Evolutionary conservation across 1,140 invertebrate genomes (phyloP).

Genomic region (Zaprionus kolodkinae): DNA sequence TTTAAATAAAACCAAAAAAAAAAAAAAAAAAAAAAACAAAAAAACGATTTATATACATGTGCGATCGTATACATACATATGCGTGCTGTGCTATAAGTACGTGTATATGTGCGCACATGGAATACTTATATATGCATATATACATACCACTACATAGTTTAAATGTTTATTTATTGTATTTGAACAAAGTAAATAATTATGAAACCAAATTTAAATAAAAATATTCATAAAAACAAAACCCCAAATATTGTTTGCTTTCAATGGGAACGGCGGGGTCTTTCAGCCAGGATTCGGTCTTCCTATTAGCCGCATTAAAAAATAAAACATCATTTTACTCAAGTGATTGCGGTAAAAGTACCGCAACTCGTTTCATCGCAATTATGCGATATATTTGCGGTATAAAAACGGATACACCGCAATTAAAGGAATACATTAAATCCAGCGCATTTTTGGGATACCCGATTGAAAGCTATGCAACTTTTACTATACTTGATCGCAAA

Average conservation of each 20-base stretch:
- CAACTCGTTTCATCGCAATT: no score
- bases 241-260: constrained; percentile 23
- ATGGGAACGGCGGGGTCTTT: background rate
- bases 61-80: constrained; percentile 23
- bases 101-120: constrained; percentile 24
- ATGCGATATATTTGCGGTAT: no score
- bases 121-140: constrained; percentile 64
- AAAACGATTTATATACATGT: constrained; percentile 47
- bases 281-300: no score
- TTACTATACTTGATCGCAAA: no score
- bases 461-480: no score
- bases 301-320: no score
- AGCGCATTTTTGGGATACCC: no score
- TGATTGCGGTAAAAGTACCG: no score
- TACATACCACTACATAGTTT: constrained; percentile 79
- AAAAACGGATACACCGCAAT: no score
- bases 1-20: constrained; percentile 53
- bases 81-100: constrained; percentile 6
- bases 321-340: no score
- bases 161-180: constrained; percentile 82
- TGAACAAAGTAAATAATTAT: constrained; percentile 63
- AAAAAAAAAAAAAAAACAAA: constrained; percentile 49
- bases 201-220: constrained; percentile 78
- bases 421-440: no score
- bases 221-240: constrained; percentile 49